Evolutionary conservation across 2,113 vertebrate genomes (phyloP), one percentile per base, ranked within the genome.

Genomic region (Dromaius novaehollandiae): DNA sequence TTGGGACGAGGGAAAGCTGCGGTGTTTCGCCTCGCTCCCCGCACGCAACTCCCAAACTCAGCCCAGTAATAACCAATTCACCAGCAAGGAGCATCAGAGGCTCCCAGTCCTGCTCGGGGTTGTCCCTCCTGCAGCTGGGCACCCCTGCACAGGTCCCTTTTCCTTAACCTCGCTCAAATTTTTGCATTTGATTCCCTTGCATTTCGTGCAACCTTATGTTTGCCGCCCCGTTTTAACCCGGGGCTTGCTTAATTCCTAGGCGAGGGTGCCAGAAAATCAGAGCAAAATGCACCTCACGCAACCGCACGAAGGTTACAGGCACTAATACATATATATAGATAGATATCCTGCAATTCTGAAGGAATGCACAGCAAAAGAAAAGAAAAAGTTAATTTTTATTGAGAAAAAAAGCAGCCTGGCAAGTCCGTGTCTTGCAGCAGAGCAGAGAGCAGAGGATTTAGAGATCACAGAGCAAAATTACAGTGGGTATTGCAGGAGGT

Each of bases 291-390:
- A 36, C 36, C 60, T 32, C 69, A 22, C 63, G 84, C 32, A 36
- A 34, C 11, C 5, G 34, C 60, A 6, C 4, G 3, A 70, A n/a
- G 75, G 30, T 2, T 69, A 38, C 13, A 71, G 26, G 22, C 50
- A 40, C 32, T 25, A 70, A 86, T 20, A 55, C 6, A 61, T 30
- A 55, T 36, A 13, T 28, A 7, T 21, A 61, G 9, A 19, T 1
- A 48, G 82, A 63, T 20, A 80, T 5, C 28, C 73, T 25, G 16
- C 11, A 42, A 58, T 84, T 77, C 19, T 51, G 22, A 22, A 21
- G 73, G 13, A 15, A 17, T 1, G 10, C 11, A 36, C 13, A 2
- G 3, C 0, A 7, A 11, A 26, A 58, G 22, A 1, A 2, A n/a
- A 4, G 14, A 13, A 15, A 32, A 78, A 51, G 50, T 61, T 56